Conservation (phyloP, 2,113 vertebrate species). For the Prolemur simus region DNA sequence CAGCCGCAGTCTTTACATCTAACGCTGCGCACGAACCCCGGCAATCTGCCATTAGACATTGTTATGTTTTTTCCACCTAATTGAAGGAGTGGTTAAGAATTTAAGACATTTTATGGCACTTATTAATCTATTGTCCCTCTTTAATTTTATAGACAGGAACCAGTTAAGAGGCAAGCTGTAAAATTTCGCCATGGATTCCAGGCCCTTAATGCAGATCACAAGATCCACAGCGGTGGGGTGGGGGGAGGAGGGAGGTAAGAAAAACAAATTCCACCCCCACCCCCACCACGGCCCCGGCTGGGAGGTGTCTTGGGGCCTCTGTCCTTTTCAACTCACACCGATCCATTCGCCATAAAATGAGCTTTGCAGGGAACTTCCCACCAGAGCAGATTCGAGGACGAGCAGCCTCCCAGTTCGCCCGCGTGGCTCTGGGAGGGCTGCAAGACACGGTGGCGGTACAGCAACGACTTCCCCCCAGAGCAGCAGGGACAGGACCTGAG, state of each 20-base stretch:
- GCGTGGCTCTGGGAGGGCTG: not conserved
- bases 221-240: rapidly evolving
- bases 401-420: rapidly evolving
- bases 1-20: not conserved
- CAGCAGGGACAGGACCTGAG: rapidly evolving
- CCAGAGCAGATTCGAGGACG: rapidly evolving
- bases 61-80: constrained; percentile 50
- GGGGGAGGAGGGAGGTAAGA: rapidly evolving
- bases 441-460: rapidly evolving
- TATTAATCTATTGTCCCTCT: constrained; percentile 55
- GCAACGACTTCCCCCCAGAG: too few species aligned
- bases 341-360: rapidly evolving
- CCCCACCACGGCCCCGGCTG: too few species aligned
- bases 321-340: not conserved
- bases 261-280: rapidly evolving
- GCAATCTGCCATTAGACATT: not conserved
- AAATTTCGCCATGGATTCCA: not conserved
- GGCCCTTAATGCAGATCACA: rapidly evolving
- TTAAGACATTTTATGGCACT: constrained; percentile 33
- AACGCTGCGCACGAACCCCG: not conserved
- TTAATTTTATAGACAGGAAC: constrained; percentile 64
- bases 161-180: not conserved
- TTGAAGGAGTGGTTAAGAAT: constrained; percentile 13
- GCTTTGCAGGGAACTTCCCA: not conserved
- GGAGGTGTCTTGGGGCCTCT: not conserved